A percentile compares a stretch with the other conserved stretches of the same genome.
phyloP scores from a whole-genome alignment of 2,113 vertebrate species.

The Lota lota region DNA sequence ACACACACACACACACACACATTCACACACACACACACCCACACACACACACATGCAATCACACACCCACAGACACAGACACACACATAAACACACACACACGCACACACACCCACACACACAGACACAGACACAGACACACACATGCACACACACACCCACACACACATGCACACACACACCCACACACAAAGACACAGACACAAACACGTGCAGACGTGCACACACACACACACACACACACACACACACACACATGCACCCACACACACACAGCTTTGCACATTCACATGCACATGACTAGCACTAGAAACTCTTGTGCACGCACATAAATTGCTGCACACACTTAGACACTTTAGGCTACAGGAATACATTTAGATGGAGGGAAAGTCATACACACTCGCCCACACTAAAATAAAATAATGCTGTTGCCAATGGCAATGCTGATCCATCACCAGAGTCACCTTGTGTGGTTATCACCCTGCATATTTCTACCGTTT shows the following conservation, averaged over 20 bases:
- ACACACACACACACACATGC: neutral
- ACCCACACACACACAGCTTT: too few species aligned
- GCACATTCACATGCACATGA: neutral
- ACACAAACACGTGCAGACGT: neutral
- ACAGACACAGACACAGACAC: neutral
- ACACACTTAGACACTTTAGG: too few species aligned
- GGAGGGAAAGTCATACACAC: neutral
- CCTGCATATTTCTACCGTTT: conserved; percentile 13
- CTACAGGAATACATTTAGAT: too few species aligned
- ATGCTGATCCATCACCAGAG: conserved; percentile 34
- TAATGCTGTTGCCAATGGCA: conserved; percentile 16
- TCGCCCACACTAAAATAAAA: neutral
- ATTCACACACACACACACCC: neutral
- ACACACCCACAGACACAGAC: neutral
- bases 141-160: neutral
- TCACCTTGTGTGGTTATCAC: conserved; percentile 46
- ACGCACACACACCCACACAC: conserved; percentile 10
- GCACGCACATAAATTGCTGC: neutral
- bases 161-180: neutral
- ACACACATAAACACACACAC: conserved; percentile 3
- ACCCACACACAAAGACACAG: conserved; percentile 10
- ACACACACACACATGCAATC: neutral
- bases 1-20: conserved; percentile 8
- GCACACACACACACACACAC: neutral
- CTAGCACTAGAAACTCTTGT: too few species aligned